A percentile compares a stretch with the other conserved stretches of the same genome.
These are phyloP conservation scores for Drosophila athabasca DNA, from an alignment of 1,140 invertebrate species.

Conservation along the genomic window DNA sequence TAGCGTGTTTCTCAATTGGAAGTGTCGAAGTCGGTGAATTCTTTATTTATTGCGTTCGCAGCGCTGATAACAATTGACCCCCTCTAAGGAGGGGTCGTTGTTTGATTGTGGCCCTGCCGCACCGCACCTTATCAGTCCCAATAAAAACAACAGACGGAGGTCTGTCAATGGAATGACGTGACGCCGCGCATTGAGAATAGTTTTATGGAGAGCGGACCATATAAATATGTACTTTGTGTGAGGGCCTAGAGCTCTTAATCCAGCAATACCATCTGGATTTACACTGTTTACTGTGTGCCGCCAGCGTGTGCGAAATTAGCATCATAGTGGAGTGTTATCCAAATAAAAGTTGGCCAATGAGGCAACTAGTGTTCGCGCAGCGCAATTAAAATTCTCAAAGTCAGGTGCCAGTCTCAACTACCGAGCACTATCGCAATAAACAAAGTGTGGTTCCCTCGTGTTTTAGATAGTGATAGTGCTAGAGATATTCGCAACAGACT, in stretches of 20 bases:
- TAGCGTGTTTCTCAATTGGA: slow-evolving; percentile 39
- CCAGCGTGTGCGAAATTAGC: not conserved
- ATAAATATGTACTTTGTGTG: not conserved
- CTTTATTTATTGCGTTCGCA: slow-evolving; percentile 28
- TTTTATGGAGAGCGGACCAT: slow-evolving; percentile 1
- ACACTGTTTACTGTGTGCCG: slow-evolving; percentile 15
- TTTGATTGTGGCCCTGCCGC: slow-evolving; percentile 16
- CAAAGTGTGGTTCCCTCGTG: not conserved
- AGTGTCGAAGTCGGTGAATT: slow-evolving; percentile 10
- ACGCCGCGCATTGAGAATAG: not conserved
- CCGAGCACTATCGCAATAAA: slow-evolving; percentile 11
- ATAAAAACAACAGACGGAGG: slow-evolving; percentile 6
- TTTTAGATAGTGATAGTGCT: slow-evolving; percentile 11
- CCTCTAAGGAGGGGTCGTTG: slow-evolving; percentile 38
- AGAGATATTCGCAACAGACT: slow-evolving; percentile 3
- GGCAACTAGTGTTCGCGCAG: slow-evolving; percentile 1
- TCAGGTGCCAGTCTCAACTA: slow-evolving; percentile 1
- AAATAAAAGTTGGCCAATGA: slow-evolving; percentile 8
- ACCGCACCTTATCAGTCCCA: slow-evolving; percentile 32
- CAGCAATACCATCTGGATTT: slow-evolving; percentile 3
- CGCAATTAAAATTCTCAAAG: slow-evolving; percentile 28
- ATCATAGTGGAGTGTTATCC: not conserved
- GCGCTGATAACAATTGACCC: slow-evolving; percentile 71
- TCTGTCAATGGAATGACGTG: slow-evolving; percentile 8
- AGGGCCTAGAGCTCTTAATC: slow-evolving; percentile 5